Base-by-base conservation (phyloP, 1,140 invertebrate genomes). In the Wasmannia auropunctata region DNA sequence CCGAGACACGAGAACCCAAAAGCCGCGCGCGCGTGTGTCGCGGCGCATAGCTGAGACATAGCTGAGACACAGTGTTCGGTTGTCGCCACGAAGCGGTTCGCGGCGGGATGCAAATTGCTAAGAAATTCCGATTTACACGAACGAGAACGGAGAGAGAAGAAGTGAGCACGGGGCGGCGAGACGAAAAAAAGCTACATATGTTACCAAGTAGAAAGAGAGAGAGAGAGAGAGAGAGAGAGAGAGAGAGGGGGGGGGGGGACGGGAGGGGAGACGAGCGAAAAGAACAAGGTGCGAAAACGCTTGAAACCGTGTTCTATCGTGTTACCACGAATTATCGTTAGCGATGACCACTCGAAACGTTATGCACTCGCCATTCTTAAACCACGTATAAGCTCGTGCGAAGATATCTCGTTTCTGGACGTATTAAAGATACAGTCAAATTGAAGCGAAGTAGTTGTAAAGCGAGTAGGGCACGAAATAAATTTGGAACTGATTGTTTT, bases 111-210 rank as follows among this genome's bases (percentile, higher is more conserved):
- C 74, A 87, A 87, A 87, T 74, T 46, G 65, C 75, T 65, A 74
- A 49, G 75, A 80, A 87, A 87, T 87, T 74, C 75, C 85, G 28
- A 63, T 77, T 16, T 56, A 56, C n/a, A 56, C 34, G 51, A 31
- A 10, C 56, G 69, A 74, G 11, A 34, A 75, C 37, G 28, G 6
- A 62, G 62, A 46, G 37, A n/a, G 43, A 63, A 72, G 37, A 67
- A 46, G 25, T 16, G 31, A 28, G 37, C n/a, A 37, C 6, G 25
- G 51, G 25, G 19, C 25, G 56, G 31, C 56, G n/a, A 22, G 31
- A 43, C 54, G 37, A 76, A 58, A 63, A 40, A 77, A 25, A 40
- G 56, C 11, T 58, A 62, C 40, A 77, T 19, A 19, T n/a, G 49
- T 74, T 37, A 43, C 19, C n/a, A 54, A 54, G 51, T 54, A 54